Base-by-base conservation (phyloP, 2,113 vertebrate species). In the Podarcis muralis region DNA sequence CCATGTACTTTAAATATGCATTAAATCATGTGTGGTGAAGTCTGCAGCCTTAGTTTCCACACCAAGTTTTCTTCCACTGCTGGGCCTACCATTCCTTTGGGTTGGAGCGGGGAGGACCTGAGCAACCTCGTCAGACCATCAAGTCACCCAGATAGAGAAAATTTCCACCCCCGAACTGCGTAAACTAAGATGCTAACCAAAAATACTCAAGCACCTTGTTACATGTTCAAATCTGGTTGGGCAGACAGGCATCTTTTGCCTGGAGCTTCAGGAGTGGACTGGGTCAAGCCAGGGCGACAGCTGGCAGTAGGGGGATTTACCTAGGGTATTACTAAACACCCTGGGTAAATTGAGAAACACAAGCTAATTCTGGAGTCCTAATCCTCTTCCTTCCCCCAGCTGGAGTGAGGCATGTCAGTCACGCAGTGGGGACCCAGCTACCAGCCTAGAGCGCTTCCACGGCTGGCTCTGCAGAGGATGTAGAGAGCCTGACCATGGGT, bases 271-370 rank as follows among this genome's bases (percentile, higher is more conserved):
- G 30, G 71, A 80, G 84, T 72, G 82, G 75, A 59, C 20, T 57
- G 95, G 91, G 93, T 20, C 66, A 81, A 0, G 37, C 77, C 3
- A 11, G 83, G 86, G 91, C 0, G 97, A 97, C 98, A 98, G 98
- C 96, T 98, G 98, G 97, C 96, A 88, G 84, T 53, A 91, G 91
- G 35, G 27, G 96, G 98, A 98, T 98, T 95, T 98, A 97, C 97
- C 43, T 96, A 98, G 96, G 97, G 97, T 97, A 98, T 97, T 98
- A 98, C 94, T 96, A 97, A 98, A 96, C 95, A 95, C 96, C 92
- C 95, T 79, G 89, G 92, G 95, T 97, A 97, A 97, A 97, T 94
- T 95, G 92, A 96, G 96, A 97, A 95, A 96, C 94, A 94, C 93
- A 92, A 94, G 97, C 98, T 98, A 98, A 98, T 97, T 98, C 96